phyloP scores from a whole-genome alignment of 2,888 invertebrate genomes.

The Amitus sp. region DNA sequence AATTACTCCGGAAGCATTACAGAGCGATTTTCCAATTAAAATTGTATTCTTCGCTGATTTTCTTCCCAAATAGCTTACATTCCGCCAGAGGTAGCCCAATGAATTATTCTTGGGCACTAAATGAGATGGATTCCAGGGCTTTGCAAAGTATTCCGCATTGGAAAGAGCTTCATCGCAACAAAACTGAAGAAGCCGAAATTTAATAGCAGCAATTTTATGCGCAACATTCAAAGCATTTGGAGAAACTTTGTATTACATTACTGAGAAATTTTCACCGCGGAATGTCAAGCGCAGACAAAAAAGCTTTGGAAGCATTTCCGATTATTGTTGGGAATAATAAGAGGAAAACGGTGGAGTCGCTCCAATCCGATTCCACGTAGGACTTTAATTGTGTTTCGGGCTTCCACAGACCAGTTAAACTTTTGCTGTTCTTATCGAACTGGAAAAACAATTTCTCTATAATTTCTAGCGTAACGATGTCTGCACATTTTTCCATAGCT shows the following conservation, averaged over 20 bases:
- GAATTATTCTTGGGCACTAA: constrained; percentile 23
- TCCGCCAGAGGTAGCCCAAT: constrained; percentile 12
- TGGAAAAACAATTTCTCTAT: too few relatives aligned
- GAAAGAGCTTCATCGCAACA: constrained; percentile 6
- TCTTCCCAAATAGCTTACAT: constrained; percentile 9
- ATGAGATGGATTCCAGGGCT: constrained; percentile 14
- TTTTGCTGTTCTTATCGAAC: too few relatives aligned
- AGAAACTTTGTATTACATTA: constrained; percentile 13
- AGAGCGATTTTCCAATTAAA: constrained; percentile 3
- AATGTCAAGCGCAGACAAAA: constrained; percentile 7
- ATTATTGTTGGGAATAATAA: constrained; percentile 8
- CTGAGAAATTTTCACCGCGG: constrained; percentile 4
- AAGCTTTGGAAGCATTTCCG: constrained; percentile 15
- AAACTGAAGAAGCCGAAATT: constrained; percentile 10
- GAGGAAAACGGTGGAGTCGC: not conserved
- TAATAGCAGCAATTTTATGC: constrained; percentile 16
- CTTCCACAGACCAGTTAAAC: not conserved
- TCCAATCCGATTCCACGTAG: not conserved
- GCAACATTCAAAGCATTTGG: constrained; percentile 19
- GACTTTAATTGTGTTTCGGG: not conserved
- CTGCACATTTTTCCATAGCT: too few relatives aligned
- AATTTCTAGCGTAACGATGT: too few relatives aligned
- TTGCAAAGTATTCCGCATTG: constrained; percentile 16
- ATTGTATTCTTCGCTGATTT: constrained; percentile 8
- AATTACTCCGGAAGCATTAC: not conserved